Conservation (phyloP, 2,113 vertebrate genomes). For the Macrotis lagotis region DNA sequence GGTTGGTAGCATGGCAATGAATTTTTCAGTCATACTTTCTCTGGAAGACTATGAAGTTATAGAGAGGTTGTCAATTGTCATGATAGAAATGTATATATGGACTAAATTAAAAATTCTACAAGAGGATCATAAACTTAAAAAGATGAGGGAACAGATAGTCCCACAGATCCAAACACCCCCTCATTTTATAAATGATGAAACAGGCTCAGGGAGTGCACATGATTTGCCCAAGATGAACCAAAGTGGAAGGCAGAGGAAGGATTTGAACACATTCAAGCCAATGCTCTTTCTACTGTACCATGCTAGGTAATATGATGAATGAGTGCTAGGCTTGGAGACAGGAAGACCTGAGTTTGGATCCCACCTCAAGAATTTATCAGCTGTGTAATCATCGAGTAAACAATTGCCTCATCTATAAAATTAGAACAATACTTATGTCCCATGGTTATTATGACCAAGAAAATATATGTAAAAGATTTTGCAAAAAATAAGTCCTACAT, state of each 20-base stretch:
- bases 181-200: background rate
- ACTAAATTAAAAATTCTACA: background rate
- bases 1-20: background rate
- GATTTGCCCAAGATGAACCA: background rate
- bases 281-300: background rate
- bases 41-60: background rate
- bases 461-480: background rate
- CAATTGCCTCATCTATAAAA: background rate
- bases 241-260: background rate
- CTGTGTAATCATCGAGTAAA: background rate
- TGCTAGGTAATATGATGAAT: background rate
- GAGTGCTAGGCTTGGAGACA: background rate
- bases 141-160: background rate
- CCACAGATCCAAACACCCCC: background rate
- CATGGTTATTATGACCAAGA: background rate
- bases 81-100: background rate
- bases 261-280: background rate
- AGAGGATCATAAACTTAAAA: background rate
- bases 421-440: background rate
- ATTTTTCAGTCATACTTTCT: background rate
- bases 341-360: background rate
- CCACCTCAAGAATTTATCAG: background rate
- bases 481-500: background rate
- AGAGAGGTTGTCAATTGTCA: background rate
- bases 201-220: background rate